These are phyloP conservation scores for Halcyon senegalensis DNA, from an alignment of 2,113 vertebrate species.

Conservation along the genomic window DNA sequence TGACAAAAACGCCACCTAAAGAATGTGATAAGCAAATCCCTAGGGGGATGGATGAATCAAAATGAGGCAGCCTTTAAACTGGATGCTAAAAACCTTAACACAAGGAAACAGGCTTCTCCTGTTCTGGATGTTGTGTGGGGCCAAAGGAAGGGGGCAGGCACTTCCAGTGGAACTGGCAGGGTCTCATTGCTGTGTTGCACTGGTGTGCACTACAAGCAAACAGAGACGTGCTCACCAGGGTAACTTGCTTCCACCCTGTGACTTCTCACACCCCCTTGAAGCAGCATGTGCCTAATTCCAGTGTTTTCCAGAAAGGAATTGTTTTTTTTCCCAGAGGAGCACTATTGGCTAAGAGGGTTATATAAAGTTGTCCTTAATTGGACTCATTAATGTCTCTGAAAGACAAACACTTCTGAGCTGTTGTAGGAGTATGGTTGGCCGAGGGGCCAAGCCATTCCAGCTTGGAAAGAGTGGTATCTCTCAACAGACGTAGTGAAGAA, in stretches of 20 bases:
- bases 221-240: neutral
- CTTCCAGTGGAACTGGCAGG: neutral
- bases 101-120: neutral
- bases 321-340: neutral
- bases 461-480: neutral
- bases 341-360: neutral
- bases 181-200: neutral
- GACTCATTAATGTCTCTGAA: neutral
- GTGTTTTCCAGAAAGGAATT: neutral
- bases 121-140: neutral
- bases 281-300: neutral
- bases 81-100: neutral
- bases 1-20: conserved; percentile 14
- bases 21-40: neutral
- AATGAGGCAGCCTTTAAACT: neutral
- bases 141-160: neutral
- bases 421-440: neutral
- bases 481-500: neutral
- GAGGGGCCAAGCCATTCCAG: neutral
- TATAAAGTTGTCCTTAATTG: neutral
- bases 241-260: neutral
- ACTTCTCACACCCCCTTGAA: neutral
- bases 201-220: neutral
- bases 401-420: neutral
- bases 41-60: neutral